Percentiles rank a stretch among this genome's conserved stretches.
Conservation (phyloP, 2,888 invertebrate species). For the Pterostichus madidus region DNA sequence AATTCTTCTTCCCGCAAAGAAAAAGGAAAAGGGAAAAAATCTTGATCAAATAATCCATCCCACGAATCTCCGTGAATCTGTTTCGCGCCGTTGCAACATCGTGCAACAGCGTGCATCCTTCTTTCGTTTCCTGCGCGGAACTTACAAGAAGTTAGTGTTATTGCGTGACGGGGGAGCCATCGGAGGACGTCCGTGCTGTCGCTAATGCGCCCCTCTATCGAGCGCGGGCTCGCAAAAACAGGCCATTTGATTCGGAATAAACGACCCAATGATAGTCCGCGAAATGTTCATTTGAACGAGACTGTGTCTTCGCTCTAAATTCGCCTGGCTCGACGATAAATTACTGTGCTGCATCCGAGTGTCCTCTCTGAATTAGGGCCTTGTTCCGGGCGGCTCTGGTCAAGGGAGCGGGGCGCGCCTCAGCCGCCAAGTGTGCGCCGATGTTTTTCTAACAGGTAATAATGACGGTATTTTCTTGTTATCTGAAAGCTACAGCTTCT, state of each 20-base stretch:
- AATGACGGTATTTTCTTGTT: conserved; percentile 65
- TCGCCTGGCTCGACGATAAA: conserved; percentile 52
- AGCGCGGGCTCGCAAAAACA: conserved; percentile 69
- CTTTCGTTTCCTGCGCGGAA: conserved; percentile 32
- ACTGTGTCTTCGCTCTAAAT: conserved; percentile 61
- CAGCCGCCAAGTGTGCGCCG: conserved; percentile 1
- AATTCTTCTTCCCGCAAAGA: conserved; percentile 58
- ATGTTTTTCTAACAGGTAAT: conserved; percentile 65
- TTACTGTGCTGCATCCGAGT: conserved; percentile 63
- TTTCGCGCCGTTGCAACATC: conserved; percentile 56
- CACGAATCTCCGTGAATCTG: conserved; percentile 54
- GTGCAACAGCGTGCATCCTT: conserved; percentile 44
- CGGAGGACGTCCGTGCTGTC: conserved; percentile 55
- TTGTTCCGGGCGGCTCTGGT: conserved; percentile 25
- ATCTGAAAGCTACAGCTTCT: conserved; percentile 30
- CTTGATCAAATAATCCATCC: conserved; percentile 61
- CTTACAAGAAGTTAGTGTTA: conserved; percentile 68
- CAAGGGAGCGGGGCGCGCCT: neutral
- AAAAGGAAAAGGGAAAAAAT: conserved; percentile 57
- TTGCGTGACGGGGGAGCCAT: conserved; percentile 65
- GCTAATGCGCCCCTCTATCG: conserved; percentile 61
- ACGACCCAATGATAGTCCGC: conserved; percentile 74
- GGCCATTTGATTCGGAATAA: conserved; percentile 72
- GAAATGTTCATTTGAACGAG: conserved; percentile 74
- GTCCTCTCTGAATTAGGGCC: conserved; percentile 60